Base-by-base conservation (phyloP, 2,113 vertebrate genomes). In the Lagenorhynchus albirostris region DNA sequence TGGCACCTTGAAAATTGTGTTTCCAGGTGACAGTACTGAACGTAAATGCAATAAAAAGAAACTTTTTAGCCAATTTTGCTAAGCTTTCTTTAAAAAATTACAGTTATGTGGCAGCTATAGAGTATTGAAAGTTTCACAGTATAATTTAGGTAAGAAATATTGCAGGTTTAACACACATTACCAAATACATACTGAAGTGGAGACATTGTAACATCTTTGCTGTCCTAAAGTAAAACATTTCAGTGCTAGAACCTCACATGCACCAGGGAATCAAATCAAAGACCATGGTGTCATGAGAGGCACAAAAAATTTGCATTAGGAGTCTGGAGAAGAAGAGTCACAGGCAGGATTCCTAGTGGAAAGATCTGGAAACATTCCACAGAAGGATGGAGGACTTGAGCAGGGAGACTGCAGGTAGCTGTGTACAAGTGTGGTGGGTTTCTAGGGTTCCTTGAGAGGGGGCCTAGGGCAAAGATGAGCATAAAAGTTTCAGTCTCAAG, bases 21-120 rank as follows among this genome's bases (percentile, higher is more conserved):
- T 76, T 95, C 67, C 79, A 95, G 68, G 89, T 97, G 55, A 92
- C 13, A 63, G 1, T 84, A n/a, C 58, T 89, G 15, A 91, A 67
- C 60, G 20, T 50, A 93, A 83, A 77, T 65, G 10, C 41, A 85
- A 67, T 44, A 41, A 73, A 86, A 95, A 79, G 70, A 68, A 33
- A 1, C 29, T 55, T 85, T 20, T 47, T 91, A 53, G 83, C 58
- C 9, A 67, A 41, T 84, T 80, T 95, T 58, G 44, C 29, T 70
- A 89, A 74, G 55, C 25, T 73, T 71, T 79, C 80, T 76, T 87
- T 53, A n/a, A 73, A 95, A 94, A 94, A 83, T 65, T 25, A n/a
- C 73, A 65, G 60, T 67, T 83, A 33, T 4, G n/a, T 50, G 58
- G 55, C 29, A 88, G 38, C 47, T 85, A 8, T 82, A 38, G 62